Percentiles rank a stretch among this genome's conserved stretches.
phyloP scores from a whole-genome alignment of 2,888 invertebrate genomes.

The Mycogona germanica region DNA sequence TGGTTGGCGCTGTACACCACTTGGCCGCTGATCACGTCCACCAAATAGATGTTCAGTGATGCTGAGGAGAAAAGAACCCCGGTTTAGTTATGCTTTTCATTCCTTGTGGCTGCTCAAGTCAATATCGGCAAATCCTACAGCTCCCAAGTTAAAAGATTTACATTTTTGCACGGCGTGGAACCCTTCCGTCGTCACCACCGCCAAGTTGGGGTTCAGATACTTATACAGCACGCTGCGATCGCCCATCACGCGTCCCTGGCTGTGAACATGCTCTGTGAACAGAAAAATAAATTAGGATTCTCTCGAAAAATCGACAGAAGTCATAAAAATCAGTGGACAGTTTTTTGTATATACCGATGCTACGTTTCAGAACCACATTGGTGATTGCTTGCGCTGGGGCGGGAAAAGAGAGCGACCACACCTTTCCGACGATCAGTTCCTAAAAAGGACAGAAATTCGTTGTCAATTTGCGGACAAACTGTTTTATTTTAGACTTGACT shows the following conservation, averaged over 20 bases:
- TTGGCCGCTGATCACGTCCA: slow-evolving; percentile 85
- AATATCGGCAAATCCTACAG: background rate
- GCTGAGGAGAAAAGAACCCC: slow-evolving; percentile 42
- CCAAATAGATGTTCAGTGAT: slow-evolving; percentile 66
- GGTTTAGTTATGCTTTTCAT: background rate
- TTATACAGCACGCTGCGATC: slow-evolving; percentile 97
- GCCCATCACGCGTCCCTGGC: slow-evolving; percentile 85
- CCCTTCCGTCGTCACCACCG: slow-evolving; percentile 68
- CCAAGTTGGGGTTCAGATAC: slow-evolving; percentile 93
- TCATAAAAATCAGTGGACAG: too few relatives aligned
- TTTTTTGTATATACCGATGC: slow-evolving; percentile 28
- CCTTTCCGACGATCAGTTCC: slow-evolving; percentile 46
- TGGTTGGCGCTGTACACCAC: slow-evolving; percentile 74
- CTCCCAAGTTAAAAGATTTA: slow-evolving; percentile 40
- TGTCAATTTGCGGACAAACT: background rate
- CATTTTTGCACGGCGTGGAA: slow-evolving; percentile 54
- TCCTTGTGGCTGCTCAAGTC: background rate
- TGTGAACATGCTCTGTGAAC: slow-evolving; percentile 50
- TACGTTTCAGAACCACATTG: slow-evolving; percentile 31
- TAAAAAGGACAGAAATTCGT: slow-evolving; percentile 30
- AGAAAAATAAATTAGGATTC: too few relatives aligned
- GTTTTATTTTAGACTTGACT: background rate
- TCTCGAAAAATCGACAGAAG: too few relatives aligned
- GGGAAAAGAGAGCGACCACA: slow-evolving; percentile 61
- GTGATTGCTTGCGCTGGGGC: slow-evolving; percentile 42